phyloP scores from a whole-genome alignment of 2,113 vertebrate species.

The Orientallactaga bullata region DNA sequence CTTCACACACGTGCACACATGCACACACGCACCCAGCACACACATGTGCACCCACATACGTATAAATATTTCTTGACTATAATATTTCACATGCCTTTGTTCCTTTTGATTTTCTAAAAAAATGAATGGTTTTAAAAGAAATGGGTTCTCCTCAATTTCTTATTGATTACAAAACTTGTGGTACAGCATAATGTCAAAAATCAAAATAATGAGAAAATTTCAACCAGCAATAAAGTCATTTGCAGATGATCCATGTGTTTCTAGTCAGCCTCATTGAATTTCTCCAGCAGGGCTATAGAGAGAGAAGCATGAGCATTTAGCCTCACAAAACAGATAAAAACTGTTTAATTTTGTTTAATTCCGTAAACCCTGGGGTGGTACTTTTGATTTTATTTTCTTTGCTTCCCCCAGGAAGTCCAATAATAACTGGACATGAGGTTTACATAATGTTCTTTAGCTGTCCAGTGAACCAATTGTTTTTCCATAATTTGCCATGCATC shows the following conservation, averaged over 20 bases:
- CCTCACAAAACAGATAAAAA: neutral
- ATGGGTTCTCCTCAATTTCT: neutral
- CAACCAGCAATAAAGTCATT: neutral
- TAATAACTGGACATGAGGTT: neutral
- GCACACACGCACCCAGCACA: too few relatives aligned
- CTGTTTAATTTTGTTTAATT: neutral
- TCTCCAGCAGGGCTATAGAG: neutral
- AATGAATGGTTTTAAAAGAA: neutral
- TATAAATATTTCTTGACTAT: neutral
- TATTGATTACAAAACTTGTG: neutral
- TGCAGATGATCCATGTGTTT: neutral
- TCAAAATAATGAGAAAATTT: neutral
- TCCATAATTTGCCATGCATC: neutral
- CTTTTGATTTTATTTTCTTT: neutral
- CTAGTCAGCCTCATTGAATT: neutral
- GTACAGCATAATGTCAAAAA: neutral
- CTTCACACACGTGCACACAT: too few relatives aligned
- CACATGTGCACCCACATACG: too few relatives aligned
- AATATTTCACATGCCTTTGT: neutral
- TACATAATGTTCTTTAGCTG: neutral
- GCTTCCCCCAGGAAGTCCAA: neutral
- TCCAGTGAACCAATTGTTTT: neutral
- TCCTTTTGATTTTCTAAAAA: neutral
- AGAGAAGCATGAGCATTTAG: neutral
- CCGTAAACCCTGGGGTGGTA: neutral